Conservation (phyloP, 2,113 vertebrate genomes). For the Turnix velox region DNA sequence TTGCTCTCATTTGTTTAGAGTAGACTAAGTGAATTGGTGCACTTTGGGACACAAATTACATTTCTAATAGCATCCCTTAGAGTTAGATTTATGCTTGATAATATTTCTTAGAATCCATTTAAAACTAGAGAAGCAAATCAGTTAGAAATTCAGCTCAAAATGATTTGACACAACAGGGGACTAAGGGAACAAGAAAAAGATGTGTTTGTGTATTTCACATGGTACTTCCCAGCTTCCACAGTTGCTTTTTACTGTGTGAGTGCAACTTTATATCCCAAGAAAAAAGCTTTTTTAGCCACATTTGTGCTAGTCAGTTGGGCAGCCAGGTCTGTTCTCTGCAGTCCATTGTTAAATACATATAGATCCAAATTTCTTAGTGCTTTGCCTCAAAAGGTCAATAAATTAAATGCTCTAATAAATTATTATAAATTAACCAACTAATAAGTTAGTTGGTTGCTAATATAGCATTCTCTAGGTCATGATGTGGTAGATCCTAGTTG, state of each 20-base stretch:
- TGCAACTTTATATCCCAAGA: background rate
- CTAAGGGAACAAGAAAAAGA: background rate
- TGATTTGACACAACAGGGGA: background rate
- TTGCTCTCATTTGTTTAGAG: conserved; percentile 18
- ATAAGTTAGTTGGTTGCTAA: background rate
- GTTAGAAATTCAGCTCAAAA: background rate
- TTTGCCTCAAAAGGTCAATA: background rate
- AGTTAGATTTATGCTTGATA: conserved; percentile 47
- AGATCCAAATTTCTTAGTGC: background rate
- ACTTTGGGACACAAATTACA: conserved; percentile 7
- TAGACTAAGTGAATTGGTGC: conserved; percentile 16
- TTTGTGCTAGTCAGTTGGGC: background rate
- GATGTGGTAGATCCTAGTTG: background rate
- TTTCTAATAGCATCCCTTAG: conserved; percentile 33
- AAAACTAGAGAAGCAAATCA: background rate
- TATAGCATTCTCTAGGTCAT: background rate
- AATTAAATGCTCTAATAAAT: too few species aligned
- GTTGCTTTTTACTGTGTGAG: background rate
- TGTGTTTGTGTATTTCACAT: background rate
- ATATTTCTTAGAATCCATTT: conserved; percentile 54
- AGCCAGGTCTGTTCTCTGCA: background rate
- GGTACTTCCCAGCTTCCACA: background rate
- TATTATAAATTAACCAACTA: too few species aligned
- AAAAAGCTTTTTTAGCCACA: fast-evolving
- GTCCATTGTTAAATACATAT: background rate